Percentiles rank a stretch among this genome's conserved stretches.
phyloP scores from a whole-genome alignment of 1,140 invertebrate genomes.

The Cydia amplana region DNA sequence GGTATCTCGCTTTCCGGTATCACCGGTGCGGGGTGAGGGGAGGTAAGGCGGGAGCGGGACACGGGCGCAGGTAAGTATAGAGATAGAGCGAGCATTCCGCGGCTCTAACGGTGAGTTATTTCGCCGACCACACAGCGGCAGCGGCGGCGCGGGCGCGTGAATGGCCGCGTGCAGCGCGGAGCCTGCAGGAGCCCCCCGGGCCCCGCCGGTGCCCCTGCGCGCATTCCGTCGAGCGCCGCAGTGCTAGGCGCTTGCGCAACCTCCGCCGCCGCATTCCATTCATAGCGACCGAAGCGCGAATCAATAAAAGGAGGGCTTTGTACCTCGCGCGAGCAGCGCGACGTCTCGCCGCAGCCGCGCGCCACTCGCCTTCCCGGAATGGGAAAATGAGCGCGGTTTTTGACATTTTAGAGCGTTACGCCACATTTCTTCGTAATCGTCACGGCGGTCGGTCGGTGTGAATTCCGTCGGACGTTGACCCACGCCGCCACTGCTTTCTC shows the following conservation, averaged over 20 bases:
- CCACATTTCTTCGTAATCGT: constrained; percentile 76
- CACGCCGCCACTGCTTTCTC: constrained; percentile 69
- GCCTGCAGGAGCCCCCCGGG: constrained; percentile 55
- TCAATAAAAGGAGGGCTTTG: constrained; percentile 43
- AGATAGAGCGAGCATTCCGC: constrained; percentile 72
- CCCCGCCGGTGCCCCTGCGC: constrained; percentile 41
- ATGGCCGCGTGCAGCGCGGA: constrained; percentile 73
- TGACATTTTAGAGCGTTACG: constrained; percentile 75
- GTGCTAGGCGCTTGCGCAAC: constrained; percentile 68
- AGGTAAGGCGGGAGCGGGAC: constrained; percentile 5
- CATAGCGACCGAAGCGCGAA: constrained; percentile 68
- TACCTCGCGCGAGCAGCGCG: constrained; percentile 36
- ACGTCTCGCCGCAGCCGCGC: constrained; percentile 38
- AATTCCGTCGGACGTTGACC: constrained; percentile 75
- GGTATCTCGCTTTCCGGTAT: constrained; percentile 40
- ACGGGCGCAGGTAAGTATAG: constrained; percentile 46
- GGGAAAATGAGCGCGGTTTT: constrained; percentile 63
- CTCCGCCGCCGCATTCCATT: constrained; percentile 74
- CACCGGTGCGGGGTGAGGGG: constrained; percentile 23
- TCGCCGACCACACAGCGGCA: constrained; percentile 66
- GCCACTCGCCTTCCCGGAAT: constrained; percentile 57
- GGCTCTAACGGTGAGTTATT: constrained; percentile 76
- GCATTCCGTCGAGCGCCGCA: constrained; percentile 60
- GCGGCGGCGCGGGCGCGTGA: constrained; percentile 54
- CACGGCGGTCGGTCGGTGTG: constrained; percentile 70